Percentiles rank a stretch among this genome's conserved stretches.
Evolutionary conservation across 2,113 vertebrate genomes (phyloP).

Genomic region (Tylochromis polylepis): DNA sequence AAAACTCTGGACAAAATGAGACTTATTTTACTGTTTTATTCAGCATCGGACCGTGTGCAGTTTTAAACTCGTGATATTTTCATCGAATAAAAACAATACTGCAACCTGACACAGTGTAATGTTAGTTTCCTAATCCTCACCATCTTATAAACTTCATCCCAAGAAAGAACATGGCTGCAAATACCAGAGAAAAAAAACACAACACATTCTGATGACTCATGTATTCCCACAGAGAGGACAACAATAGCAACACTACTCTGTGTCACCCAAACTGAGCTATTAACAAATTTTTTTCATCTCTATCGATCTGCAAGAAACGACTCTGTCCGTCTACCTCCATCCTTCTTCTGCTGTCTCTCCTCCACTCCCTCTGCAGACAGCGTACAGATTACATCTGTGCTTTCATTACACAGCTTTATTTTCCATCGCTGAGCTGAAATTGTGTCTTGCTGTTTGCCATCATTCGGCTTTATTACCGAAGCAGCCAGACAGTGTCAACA

Average conservation of each 20-base stretch:
- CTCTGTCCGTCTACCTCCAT: background rate
- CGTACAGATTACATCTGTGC: conserved; percentile 45
- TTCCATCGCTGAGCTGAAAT: conserved; percentile 34
- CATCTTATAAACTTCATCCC: background rate
- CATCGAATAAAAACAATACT: background rate
- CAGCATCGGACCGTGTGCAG: background rate
- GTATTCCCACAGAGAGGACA: background rate
- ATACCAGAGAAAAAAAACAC: background rate
- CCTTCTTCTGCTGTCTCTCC: background rate
- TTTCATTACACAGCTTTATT: conserved; percentile 61
- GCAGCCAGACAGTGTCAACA: conserved; percentile 41
- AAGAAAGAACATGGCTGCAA: background rate
- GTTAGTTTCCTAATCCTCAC: background rate
- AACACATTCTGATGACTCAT: conserved; percentile 5
- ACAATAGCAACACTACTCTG: background rate
- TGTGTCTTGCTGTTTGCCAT: conserved; percentile 55
- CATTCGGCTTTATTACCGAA: conserved; percentile 45
- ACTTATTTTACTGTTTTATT: background rate
- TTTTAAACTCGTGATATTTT: background rate
- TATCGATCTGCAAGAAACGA: conserved; percentile 33
- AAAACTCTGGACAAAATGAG: background rate
- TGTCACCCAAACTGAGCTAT: conserved; percentile 24
- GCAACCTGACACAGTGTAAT: background rate
- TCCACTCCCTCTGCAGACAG: conserved; percentile 12
- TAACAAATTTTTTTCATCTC: conserved; percentile 37